phyloP scores from a whole-genome alignment of 1,140 invertebrate genomes.

The Euura saliciscinereae region DNA sequence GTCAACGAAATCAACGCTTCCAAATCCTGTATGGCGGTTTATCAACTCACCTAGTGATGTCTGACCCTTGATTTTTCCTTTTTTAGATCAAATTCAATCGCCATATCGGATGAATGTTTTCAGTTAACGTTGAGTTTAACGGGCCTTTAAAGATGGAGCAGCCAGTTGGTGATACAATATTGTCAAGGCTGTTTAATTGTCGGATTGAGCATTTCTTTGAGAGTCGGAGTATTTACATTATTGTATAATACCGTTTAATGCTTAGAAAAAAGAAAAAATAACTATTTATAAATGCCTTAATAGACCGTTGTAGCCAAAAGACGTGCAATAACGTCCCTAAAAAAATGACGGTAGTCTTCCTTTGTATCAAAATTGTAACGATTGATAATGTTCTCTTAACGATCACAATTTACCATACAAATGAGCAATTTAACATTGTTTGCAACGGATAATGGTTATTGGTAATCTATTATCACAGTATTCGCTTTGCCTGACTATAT shows the following conservation, averaged over 20 bases:
- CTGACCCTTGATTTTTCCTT: no score
- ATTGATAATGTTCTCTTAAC: neutral
- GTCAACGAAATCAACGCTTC: neutral
- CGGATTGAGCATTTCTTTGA: neutral
- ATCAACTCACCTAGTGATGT: no score
- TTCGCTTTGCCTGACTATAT: constrained; percentile 38
- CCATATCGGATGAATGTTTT: neutral
- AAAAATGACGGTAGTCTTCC: constrained; percentile 1
- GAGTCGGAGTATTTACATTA: neutral
- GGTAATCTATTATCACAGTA: neutral
- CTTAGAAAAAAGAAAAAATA: neutral
- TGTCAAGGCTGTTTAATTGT: neutral
- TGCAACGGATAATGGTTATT: neutral
- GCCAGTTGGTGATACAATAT: neutral
- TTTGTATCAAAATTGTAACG: neutral
- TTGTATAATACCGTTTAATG: neutral
- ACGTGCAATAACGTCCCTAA: neutral
- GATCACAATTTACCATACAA: neutral
- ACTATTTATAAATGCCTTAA: neutral
- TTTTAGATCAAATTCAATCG: neutral
- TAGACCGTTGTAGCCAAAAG: neutral
- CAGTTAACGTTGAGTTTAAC: neutral
- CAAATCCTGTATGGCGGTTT: neutral
- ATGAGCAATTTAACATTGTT: neutral
- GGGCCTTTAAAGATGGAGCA: neutral